Conservation (phyloP, 2,888 invertebrate species). For the Ectemnius lituratus region DNA sequence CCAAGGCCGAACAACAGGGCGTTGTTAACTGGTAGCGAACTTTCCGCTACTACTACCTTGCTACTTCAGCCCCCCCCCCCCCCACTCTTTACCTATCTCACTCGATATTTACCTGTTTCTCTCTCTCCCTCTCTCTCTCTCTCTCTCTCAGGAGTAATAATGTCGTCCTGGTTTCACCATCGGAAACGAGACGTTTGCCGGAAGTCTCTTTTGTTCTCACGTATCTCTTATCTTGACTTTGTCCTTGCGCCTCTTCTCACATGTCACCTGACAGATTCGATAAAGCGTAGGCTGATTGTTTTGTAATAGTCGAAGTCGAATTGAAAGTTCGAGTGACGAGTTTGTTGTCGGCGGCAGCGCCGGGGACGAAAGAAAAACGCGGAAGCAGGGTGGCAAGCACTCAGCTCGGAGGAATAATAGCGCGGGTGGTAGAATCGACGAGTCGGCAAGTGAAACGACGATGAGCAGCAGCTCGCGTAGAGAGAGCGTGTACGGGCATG, state of each 20-base stretch:
- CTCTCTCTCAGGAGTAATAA: no score
- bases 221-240: not conserved
- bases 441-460: no score
- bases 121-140: no score
- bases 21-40: not conserved
- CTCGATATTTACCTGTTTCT: no score
- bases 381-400: no score
- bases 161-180: no score
- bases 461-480: no score
- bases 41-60: not conserved
- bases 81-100: no score
- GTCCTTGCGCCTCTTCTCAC: not conserved
- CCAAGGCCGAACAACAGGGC: not conserved
- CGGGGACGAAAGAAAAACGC: no score
- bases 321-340: not conserved
- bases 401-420: no score
- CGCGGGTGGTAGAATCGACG: no score
- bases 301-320: not conserved
- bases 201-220: slow-evolving; percentile 15
- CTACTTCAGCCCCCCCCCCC: no score
- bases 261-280: not conserved
- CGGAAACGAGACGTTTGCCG: not conserved
- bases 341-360: not conserved
- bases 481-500: slow-evolving; percentile 12
- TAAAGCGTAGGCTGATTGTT: not conserved